These are phyloP conservation scores for Xerus rutilus DNA, from an alignment of 2,797 vertebrate genomes.

Conservation along the genomic window DNA sequence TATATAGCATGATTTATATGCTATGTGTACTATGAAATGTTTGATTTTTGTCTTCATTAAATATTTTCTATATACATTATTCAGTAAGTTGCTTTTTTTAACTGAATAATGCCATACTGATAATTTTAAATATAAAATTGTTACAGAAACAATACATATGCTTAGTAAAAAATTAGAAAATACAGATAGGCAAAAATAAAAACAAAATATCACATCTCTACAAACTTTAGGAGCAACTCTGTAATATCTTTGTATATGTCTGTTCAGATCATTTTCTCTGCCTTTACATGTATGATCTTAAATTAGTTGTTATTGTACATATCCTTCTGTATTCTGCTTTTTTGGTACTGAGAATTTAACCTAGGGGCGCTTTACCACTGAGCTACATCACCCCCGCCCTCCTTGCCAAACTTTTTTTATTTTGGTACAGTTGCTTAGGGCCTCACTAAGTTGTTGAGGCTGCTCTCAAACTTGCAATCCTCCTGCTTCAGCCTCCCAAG, in stretches of 20 bases:
- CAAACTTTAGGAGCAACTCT: neutral
- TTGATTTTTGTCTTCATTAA: constrained; percentile 63
- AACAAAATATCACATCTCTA: neutral
- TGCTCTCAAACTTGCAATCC: too few relatives aligned
- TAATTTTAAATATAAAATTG: neutral
- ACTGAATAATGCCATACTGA: neutral
- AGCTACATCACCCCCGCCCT: too few relatives aligned
- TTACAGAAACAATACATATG: constrained; percentile 11
- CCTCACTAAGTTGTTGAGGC: too few relatives aligned
- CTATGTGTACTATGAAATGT: neutral
- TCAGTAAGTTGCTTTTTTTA: constrained; percentile 54
- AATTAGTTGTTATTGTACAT: neutral
- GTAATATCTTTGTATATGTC: constrained; percentile 15
- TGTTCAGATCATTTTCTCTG: constrained; percentile 54
- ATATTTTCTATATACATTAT: neutral
- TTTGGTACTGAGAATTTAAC: too few relatives aligned
- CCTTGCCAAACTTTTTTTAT: too few relatives aligned
- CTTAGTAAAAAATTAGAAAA: constrained; percentile 61
- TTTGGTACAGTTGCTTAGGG: too few relatives aligned
- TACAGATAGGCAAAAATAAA: constrained; percentile 51
- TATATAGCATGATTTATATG: neutral
- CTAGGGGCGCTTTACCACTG: too few relatives aligned
- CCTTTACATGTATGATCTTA: neutral
- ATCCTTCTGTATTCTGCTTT: neutral
- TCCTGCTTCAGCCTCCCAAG: too few relatives aligned